These are phyloP conservation scores for Julus scanicus DNA, from an alignment of 2,888 invertebrate species.

Conservation along the genomic window DNA sequence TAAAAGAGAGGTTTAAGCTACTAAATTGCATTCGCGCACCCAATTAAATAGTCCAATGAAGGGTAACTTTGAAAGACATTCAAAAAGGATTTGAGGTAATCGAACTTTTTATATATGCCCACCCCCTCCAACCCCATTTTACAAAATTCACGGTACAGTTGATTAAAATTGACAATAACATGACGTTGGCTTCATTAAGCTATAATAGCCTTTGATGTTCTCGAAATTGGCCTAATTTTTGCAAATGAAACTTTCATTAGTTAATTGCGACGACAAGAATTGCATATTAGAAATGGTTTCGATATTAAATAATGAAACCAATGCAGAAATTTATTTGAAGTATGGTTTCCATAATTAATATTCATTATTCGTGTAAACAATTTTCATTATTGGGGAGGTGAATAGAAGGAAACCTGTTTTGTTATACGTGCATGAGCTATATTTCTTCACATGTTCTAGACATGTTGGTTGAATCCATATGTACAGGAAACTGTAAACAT, in stretches of 20 bases:
- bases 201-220: background rate
- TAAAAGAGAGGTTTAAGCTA: background rate
- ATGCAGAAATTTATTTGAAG: too few relatives aligned
- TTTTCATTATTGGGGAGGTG: too few relatives aligned
- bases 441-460: too few relatives aligned
- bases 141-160: background rate
- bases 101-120: background rate
- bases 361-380: too few relatives aligned
- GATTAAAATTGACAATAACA: background rate
- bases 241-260: background rate
- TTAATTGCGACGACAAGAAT: too few relatives aligned
- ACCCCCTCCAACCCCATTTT: background rate
- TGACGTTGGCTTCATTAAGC: background rate
- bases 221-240: background rate
- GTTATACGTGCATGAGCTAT: too few relatives aligned
- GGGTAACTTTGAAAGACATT: background rate
- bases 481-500: too few relatives aligned
- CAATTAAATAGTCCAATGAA: conserved; percentile 9
- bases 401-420: too few relatives aligned
- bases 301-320: too few relatives aligned
- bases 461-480: too few relatives aligned
- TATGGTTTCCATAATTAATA: too few relatives aligned
- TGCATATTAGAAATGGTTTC: too few relatives aligned
- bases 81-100: background rate
- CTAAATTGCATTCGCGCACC: background rate